Conservation (phyloP, 1,140 invertebrate genomes). For the Physella acuta region DNA sequence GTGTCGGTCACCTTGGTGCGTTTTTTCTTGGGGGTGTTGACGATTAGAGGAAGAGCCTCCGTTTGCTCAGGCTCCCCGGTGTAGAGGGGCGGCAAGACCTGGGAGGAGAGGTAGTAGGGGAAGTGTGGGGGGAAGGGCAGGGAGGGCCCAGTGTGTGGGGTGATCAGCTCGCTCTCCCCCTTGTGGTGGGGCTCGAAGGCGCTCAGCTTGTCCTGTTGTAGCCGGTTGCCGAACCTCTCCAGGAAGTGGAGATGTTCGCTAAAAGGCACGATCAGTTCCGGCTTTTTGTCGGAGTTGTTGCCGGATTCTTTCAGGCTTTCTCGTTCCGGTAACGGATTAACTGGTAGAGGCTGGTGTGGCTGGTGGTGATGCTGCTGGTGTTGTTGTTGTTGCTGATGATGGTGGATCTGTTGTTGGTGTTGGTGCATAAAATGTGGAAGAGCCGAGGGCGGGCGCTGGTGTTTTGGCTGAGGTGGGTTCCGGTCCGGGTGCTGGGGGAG, state of each 20-base stretch:
- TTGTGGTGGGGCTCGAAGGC: constrained; percentile 47
- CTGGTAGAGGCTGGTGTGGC: constrained; percentile 10
- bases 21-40: constrained; percentile 84
- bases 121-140: constrained; percentile 42
- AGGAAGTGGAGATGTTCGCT: constrained; percentile 30
- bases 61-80: constrained; percentile 80
- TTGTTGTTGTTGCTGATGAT: constrained; percentile 23
- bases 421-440: constrained; percentile 17
- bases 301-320: constrained; percentile 29
- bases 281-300: constrained; percentile 25
- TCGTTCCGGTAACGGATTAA: neutral
- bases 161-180: constrained; percentile 33
- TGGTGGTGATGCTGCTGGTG: constrained; percentile 24
- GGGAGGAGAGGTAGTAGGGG: constrained; percentile 46
- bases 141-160: constrained; percentile 30
- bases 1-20: constrained; percentile 95
- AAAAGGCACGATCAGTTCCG: constrained; percentile 29
- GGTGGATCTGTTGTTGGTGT: constrained; percentile 21
- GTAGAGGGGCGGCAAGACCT: constrained; percentile 66
- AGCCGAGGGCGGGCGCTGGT: neutral
- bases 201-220: constrained; percentile 43
- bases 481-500: constrained; percentile 13
- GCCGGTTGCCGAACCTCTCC: constrained; percentile 31
- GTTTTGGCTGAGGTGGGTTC: constrained; percentile 15
- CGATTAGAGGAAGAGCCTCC: constrained; percentile 87